Percentiles rank a stretch among this genome's conserved stretches.
Conservation (phyloP, 30 jellyfish, hydroid and myxozoan species). For the Aurelia aurita region DNA sequence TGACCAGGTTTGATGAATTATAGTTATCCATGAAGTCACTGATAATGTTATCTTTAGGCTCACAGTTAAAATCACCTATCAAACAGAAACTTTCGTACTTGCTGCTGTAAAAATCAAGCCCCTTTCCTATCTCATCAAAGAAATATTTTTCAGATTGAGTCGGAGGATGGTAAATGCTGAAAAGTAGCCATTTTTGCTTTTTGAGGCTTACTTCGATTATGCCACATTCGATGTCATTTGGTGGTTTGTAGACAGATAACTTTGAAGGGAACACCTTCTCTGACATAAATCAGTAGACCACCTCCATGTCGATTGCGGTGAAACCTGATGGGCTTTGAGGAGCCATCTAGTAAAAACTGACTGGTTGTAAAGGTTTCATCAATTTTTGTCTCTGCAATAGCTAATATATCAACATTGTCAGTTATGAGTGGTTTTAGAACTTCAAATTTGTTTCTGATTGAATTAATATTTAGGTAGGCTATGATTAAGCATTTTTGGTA, state of each 20-base stretch:
- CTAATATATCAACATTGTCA: no score
- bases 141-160: conserved; percentile 42
- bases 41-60: conserved; percentile 12
- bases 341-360: conserved; percentile 36
- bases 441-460: no score
- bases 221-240: conserved; percentile 38
- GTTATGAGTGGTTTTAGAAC: no score
- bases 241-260: conserved; percentile 7
- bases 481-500: no score
- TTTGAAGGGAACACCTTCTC: conserved; percentile 38
- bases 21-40: conserved; percentile 31
- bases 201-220: conserved; percentile 27
- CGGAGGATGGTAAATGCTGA: conserved; percentile 37
- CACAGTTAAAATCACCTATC: conserved; percentile 41
- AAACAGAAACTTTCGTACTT: conserved; percentile 21
- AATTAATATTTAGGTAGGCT: no score
- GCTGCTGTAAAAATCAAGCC: conserved; percentile 28
- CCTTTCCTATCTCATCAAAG: conserved; percentile 36
- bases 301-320: conserved; percentile 50
- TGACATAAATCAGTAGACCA: conserved; percentile 52
- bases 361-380: conserved; percentile 44
- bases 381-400: conserved; percentile 32
- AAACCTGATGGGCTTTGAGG: conserved; percentile 14
- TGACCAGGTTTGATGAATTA: conserved; percentile 22
- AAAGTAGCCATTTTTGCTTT: conserved; percentile 22